Percentiles rank a stretch among this genome's conserved stretches.
Evolutionary conservation across 2,888 invertebrate species (phyloP).

Genomic region (Steromphala cineraria): DNA sequence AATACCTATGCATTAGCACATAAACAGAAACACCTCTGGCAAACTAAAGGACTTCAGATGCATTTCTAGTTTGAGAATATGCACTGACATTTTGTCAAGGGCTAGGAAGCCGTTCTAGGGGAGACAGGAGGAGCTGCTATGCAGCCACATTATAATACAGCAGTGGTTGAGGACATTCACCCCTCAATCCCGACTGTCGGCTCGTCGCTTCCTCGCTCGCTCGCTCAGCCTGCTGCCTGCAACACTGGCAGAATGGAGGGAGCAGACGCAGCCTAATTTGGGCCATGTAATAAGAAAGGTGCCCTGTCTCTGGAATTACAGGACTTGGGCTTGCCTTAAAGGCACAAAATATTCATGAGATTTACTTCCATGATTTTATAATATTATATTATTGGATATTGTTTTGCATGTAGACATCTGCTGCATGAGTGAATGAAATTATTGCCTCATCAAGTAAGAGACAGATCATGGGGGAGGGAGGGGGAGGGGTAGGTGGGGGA

Average conservation of each 20-base stretch:
- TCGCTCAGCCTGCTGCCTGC: too few species aligned
- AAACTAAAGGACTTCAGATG: not conserved
- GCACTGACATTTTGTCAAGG: not conserved
- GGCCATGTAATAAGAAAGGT: not conserved
- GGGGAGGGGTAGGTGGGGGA: too few species aligned
- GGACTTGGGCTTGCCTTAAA: too few species aligned
- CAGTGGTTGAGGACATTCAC: conserved; percentile 2
- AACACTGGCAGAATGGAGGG: not conserved
- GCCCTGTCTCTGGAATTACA: not conserved
- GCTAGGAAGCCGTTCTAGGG: not conserved
- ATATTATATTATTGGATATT: too few species aligned
- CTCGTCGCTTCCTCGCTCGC: not conserved
- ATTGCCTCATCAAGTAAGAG: too few species aligned
- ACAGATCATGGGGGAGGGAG: too few species aligned
- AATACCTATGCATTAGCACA: not conserved
- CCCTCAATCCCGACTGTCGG: not conserved
- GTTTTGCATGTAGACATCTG: too few species aligned
- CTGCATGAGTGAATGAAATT: too few species aligned
- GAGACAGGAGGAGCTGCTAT: not conserved
- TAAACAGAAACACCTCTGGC: not conserved
- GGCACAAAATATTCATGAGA: too few species aligned
- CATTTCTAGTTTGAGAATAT: not conserved
- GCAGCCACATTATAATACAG: not conserved
- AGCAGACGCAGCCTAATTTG: not conserved
- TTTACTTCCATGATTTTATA: too few species aligned